Base-by-base conservation (phyloP, 2,888 invertebrate species). In the Drosophila cyrtoloma region DNA sequence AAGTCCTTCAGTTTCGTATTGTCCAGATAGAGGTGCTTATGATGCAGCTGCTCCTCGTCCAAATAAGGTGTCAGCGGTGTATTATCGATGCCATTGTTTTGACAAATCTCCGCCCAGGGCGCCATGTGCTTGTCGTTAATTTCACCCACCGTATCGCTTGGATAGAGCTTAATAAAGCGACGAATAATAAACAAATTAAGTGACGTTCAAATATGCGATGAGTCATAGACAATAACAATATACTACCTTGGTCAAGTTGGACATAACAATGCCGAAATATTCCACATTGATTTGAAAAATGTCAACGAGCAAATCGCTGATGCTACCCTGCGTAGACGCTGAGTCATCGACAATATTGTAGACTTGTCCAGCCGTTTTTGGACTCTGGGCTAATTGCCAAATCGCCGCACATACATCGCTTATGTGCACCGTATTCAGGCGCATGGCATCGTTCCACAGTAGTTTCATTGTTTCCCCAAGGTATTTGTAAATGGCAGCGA, bases 71-170 rank as follows among this genome's bases (percentile, higher is more conserved):
- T 97, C 1, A 98, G 94, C 2, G 98, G 98, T 28, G 98, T 97
- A 94, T 98, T 98, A 77, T 94, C 94, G 35, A 98, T 95, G 53
- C 95, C 94, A 93, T 97, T 96, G 76, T 94, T 94, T 77, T 96
- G 95, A 92, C 98, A 98, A 35, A 97, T 95, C 91, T 97, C 96
- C 0, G 98, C 98, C 98, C 98, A 98, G 26, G 98, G 98, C 0
- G 95, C 96, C 94, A 98, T 95, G 93, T 98, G 98, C 92, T 98
- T 98, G 93, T 98, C 98, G 93, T 98, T 98, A 0, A 97, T 97
- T 90, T 98, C 98, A 84, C 98, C 97, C 0, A 97, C 96, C 7
- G 97, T 96, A 12, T 95, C 95, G 1, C 95, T 95, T 94, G 97
- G 95, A 94, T 98, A 97, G 53, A 95, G 94, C 97, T 97, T 92